A percentile compares a stretch with the other conserved stretches of the same genome.
Evolutionary conservation across 2,888 invertebrate species (phyloP).

Genomic region (Stomorhina lunata): DNA sequence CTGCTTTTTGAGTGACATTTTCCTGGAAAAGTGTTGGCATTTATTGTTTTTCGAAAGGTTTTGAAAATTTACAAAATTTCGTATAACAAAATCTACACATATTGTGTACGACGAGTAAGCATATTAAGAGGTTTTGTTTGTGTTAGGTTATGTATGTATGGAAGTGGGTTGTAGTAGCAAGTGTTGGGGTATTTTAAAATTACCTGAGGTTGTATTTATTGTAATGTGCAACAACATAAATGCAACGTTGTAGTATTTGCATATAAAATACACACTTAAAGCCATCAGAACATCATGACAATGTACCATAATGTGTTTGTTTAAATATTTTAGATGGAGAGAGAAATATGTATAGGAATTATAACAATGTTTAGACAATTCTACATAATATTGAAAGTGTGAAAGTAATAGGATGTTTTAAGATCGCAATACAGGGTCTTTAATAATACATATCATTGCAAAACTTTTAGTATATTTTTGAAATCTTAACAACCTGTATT

Average conservation of each 20-base stretch:
- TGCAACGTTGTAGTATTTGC: constrained; percentile 69
- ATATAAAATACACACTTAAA: constrained; percentile 58
- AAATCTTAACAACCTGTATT: not conserved
- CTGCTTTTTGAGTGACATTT: constrained; percentile 62
- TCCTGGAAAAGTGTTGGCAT: constrained; percentile 61
- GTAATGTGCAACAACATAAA: constrained; percentile 55
- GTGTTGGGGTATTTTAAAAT: constrained; percentile 49
- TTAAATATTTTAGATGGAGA: not conserved
- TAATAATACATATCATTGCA: too few species aligned
- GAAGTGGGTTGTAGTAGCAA: not conserved
- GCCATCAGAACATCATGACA: constrained; percentile 42
- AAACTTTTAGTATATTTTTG: not conserved
- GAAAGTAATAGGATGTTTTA: constrained; percentile 18
- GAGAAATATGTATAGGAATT: constrained; percentile 56
- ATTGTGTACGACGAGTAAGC: not conserved
- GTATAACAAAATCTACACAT: too few species aligned
- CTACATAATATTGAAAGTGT: constrained; percentile 21
- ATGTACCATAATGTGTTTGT: constrained; percentile 10
- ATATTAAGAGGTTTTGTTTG: not conserved
- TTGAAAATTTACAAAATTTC: constrained; percentile 49
- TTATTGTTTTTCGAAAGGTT: constrained; percentile 61
- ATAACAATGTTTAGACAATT: constrained; percentile 61
- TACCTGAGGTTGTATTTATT: constrained; percentile 58
- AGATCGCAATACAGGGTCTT: constrained; percentile 28
- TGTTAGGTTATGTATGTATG: not conserved